A percentile compares a stretch with the other conserved stretches of the same genome.
Conservation (phyloP, 2,797 vertebrate species). For the Myotis vivesi region DNA sequence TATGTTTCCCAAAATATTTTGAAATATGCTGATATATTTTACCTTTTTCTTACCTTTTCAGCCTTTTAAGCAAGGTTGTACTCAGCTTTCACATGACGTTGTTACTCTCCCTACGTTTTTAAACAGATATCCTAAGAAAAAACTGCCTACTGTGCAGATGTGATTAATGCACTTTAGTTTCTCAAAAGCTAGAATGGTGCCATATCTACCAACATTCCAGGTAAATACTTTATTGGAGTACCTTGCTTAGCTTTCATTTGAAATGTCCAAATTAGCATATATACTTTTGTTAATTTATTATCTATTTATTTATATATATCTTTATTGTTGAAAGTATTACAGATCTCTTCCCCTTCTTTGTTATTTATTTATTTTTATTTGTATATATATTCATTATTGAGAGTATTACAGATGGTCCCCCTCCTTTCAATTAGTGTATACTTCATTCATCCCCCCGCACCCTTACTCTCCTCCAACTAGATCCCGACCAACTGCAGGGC, state of each 20-base stretch:
- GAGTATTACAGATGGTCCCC: too few relatives aligned
- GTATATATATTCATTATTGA: too few relatives aligned
- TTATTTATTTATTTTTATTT: too few relatives aligned
- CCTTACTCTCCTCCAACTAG: too few relatives aligned
- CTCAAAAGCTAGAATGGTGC: neutral
- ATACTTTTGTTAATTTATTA: neutral
- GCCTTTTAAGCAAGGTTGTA: neutral
- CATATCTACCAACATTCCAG: neutral
- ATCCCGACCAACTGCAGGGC: too few relatives aligned
- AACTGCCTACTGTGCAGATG: neutral
- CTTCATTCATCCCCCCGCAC: too few relatives aligned
- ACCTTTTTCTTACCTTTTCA: neutral
- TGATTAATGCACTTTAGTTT: neutral
- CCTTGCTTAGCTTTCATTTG: neutral
- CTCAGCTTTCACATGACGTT: constrained; percentile 33
- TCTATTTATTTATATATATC: too few relatives aligned
- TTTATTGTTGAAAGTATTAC: too few relatives aligned
- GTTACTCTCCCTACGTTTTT: neutral
- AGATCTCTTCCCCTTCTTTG: too few relatives aligned
- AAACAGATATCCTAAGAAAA: constrained; percentile 11
- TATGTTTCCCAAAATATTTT: neutral
- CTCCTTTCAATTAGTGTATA: too few relatives aligned
- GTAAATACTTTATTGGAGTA: neutral
- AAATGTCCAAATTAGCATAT: neutral
- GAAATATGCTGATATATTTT: neutral